Percentiles rank a stretch among this genome's conserved stretches.
Evolutionary conservation across 2,113 vertebrate species (phyloP).

Genomic region (Ellobius talpinus): DNA sequence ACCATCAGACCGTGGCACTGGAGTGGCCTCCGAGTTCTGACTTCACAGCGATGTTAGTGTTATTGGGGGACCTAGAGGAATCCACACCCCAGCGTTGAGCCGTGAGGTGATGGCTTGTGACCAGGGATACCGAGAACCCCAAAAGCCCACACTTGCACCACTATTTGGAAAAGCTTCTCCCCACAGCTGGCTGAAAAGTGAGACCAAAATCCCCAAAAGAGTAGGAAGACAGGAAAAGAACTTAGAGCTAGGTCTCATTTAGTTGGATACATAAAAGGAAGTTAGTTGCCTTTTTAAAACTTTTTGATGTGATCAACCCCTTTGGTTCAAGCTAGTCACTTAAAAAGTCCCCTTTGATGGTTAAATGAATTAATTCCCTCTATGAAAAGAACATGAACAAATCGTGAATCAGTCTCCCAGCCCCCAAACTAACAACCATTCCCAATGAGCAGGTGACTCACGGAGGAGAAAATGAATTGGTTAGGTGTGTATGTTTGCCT

Average conservation of each 20-base stretch:
- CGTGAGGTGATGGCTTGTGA: not conserved
- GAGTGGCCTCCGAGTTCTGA: not conserved
- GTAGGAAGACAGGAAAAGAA: not conserved
- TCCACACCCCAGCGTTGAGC: not conserved
- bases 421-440: not conserved
- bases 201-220: not conserved
- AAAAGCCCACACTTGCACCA: not conserved
- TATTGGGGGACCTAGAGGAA: not conserved
- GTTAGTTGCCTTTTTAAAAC: slow-evolving; percentile 20
- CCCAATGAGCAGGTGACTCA: slow-evolving; percentile 19
- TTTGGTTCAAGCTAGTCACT: not conserved
- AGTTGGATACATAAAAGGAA: not conserved
- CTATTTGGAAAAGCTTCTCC: not conserved
- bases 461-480: not conserved
- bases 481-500: not conserved
- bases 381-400: not conserved
- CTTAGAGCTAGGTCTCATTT: not conserved
- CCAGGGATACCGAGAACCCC: not conserved
- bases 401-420: not conserved
- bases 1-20: not conserved
- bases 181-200: not conserved
- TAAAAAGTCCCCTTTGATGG: slow-evolving; percentile 32
- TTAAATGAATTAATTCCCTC: not conserved
- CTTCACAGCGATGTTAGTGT: fast-evolving
- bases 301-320: not conserved